Conservation (phyloP, 2,113 vertebrate species). For the Leptodactylus fuscus region DNA sequence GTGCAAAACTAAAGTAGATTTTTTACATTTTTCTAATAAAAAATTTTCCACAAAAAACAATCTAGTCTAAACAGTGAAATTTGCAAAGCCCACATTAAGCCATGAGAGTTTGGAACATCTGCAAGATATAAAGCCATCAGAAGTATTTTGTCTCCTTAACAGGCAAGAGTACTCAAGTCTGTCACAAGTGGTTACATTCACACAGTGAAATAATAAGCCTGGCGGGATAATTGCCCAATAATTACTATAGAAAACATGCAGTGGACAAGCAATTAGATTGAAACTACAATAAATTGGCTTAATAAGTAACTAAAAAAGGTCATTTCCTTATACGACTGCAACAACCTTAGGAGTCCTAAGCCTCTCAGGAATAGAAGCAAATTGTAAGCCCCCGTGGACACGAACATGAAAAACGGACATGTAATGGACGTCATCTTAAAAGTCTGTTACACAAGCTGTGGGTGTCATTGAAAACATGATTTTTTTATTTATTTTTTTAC, state of each 20-base stretch:
- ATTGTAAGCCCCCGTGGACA: too few species aligned
- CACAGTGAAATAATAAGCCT: slow-evolving; percentile 54
- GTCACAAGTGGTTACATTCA: slow-evolving; percentile 54
- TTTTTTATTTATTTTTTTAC: too few species aligned
- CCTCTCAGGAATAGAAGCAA: background rate
- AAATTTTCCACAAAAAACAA: too few species aligned
- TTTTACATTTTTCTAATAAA: too few species aligned
- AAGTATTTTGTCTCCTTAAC: background rate
- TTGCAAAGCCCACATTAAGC: background rate
- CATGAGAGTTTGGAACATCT: background rate
- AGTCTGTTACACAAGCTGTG: too few species aligned
- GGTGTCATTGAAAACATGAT: too few species aligned
- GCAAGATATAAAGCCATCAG: background rate
- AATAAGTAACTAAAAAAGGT: slow-evolving; percentile 43
- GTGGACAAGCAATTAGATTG: slow-evolving; percentile 41
- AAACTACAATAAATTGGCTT: slow-evolving; percentile 42
- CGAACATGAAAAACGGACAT: too few species aligned
- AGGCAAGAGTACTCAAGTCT: slow-evolving; percentile 48
- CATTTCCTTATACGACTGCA: background rate
- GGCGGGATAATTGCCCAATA: slow-evolving; percentile 48
- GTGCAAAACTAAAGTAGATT: too few species aligned
- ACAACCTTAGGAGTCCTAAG: background rate
- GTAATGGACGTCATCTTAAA: too few species aligned
- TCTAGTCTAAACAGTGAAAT: background rate
- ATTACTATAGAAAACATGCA: slow-evolving; percentile 61